A percentile compares a stretch with the other conserved stretches of the same genome.
Conservation (phyloP, 2,888 invertebrate genomes). For the Lysandra bellargus region DNA sequence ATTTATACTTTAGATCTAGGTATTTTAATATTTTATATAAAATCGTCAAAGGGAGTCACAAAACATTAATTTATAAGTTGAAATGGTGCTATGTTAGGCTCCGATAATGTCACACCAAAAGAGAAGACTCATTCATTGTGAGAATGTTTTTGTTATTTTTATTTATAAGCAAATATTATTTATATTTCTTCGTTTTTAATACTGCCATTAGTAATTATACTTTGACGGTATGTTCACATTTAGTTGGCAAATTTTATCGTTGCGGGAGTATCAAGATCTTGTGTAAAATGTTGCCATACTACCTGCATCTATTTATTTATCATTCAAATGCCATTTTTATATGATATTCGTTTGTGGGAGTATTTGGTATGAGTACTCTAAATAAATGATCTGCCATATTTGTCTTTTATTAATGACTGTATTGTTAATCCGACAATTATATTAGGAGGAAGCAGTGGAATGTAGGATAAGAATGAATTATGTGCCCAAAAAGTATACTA, state of each 20-base stretch:
- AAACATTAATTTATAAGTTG: slow-evolving; percentile 77
- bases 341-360: slow-evolving; percentile 72
- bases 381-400: slow-evolving; percentile 81
- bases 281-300: slow-evolving; percentile 77
- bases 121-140: slow-evolving; percentile 77
- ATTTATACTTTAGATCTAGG: slow-evolving; percentile 78
- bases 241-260: slow-evolving; percentile 62
- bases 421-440: slow-evolving; percentile 69
- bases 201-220: slow-evolving; percentile 76
- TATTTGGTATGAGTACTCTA: slow-evolving; percentile 74
- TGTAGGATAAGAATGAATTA: slow-evolving; percentile 76
- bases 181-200: slow-evolving; percentile 73
- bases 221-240: slow-evolving; percentile 58
- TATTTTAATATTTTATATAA: slow-evolving; percentile 79
- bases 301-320: slow-evolving; percentile 79
- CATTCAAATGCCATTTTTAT: slow-evolving; percentile 61
- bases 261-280: slow-evolving; percentile 76
- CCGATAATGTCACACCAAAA: slow-evolving; percentile 79
- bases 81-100: slow-evolving; percentile 78
- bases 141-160: slow-evolving; percentile 77
- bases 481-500: slow-evolving; percentile 81
- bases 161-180: slow-evolving; percentile 77
- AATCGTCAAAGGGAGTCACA: slow-evolving; percentile 78
- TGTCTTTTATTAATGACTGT: slow-evolving; percentile 76
- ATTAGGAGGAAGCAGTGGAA: slow-evolving; percentile 66